These are phyloP conservation scores for Megaceryle torquata DNA, from an alignment of 2,113 vertebrate species.

Conservation along the genomic window DNA sequence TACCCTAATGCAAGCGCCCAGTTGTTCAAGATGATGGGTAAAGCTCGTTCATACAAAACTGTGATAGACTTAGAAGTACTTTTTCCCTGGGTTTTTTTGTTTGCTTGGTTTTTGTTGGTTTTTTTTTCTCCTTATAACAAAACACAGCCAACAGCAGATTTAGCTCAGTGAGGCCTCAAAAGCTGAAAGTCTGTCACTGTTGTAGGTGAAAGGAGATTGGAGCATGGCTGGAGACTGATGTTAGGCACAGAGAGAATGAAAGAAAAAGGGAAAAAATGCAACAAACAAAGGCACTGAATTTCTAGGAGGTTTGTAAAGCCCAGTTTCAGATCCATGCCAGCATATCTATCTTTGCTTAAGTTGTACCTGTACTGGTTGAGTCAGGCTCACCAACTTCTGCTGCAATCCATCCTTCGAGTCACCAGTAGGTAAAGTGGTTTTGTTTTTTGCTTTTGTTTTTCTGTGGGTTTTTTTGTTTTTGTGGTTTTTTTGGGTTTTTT, in stretches of 20 bases:
- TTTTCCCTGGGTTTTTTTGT: not conserved
- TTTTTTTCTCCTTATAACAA: not conserved
- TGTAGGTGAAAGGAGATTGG: not conserved
- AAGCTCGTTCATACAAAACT: constrained; percentile 26
- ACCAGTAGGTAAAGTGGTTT: not conserved
- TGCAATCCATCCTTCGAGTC: not conserved
- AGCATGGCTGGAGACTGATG: not conserved
- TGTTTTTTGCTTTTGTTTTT: not conserved
- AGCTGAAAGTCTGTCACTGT: not conserved
- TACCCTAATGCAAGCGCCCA: not conserved
- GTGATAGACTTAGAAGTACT: constrained; percentile 12
- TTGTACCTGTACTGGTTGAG: not conserved
- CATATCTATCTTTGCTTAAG: not conserved
- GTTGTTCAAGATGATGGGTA: not conserved
- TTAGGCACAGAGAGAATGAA: not conserved
- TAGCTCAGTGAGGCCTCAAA: not conserved
- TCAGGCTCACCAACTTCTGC: not conserved
- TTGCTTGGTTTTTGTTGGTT: too few relatives aligned
- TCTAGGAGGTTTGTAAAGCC: not conserved
- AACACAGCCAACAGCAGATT: not conserved
- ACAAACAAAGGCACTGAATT: not conserved
- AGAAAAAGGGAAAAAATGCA: not conserved
- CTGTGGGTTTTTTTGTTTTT: not conserved
- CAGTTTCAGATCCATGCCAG: not conserved
- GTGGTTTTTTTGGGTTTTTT: not conserved